Base-by-base conservation (phyloP, 23 tunicate species). In the Phallusia fumigata region DNA sequence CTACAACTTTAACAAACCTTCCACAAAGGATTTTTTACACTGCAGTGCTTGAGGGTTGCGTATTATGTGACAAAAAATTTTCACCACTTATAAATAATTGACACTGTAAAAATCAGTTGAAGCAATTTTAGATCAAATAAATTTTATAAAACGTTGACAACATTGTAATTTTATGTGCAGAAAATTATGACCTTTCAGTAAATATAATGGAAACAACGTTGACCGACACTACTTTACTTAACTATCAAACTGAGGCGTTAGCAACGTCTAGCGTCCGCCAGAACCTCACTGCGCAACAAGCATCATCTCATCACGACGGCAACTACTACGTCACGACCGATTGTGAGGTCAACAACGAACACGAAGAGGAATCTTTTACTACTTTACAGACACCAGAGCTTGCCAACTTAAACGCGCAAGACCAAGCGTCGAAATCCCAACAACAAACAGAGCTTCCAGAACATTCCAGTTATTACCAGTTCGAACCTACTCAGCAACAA, bases 271-370 rank as follows among this genome's bases (percentile, higher is more conserved):
- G 28, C 28, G 69, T 24, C 69, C 69, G 69, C 13, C 69, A 58
- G 28, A 58, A 58, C 13, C 69, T 58, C 69, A 58, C 69, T 22
- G 69, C 69, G 13, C 28, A 58, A 13, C 69, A 58, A 24, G 1
- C 28, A 5, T 21, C 69, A 24, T 58, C 69, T 13, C 69, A 58
- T 13, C 69, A 21, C 26, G 69, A 58, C 11, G 28, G 28, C 69
- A 58, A 58, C 13, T 58, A 58, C 16, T 58, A 58, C 69, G 69
- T 58, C 26, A 58, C 69, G 16, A 58, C 15, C 69, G 5, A 58
- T 58, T 58, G 69, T 58, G 69, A 58, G 69, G 69, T 58, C 69
- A 58, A 22, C 26, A 58, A 24, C 69, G 69, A 58, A 6, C 69
- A 58, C 26, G 69, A 58, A 13, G 69, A 58, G 16, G 69, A 58